Percentiles rank a stretch among this genome's conserved stretches.
These are phyloP conservation scores for Invenusta paracnida DNA, from an alignment of 2,888 invertebrate species.

Conservation along the genomic window DNA sequence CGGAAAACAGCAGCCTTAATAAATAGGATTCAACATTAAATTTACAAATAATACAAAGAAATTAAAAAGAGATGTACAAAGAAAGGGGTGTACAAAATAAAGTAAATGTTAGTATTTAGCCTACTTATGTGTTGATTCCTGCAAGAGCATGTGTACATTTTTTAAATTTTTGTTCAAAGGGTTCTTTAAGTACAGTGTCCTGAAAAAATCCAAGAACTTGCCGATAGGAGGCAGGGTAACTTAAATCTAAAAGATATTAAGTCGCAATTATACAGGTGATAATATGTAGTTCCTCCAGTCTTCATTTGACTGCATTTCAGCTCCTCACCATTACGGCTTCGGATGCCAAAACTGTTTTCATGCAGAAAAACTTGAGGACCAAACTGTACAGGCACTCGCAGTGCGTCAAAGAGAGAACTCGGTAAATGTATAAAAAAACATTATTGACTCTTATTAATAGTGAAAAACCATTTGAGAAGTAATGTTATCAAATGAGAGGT, in stretches of 20 bases:
- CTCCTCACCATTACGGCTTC: neutral
- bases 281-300: neutral
- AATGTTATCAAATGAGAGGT: too few relatives aligned
- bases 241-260: neutral
- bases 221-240: neutral
- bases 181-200: neutral
- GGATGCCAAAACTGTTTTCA: neutral
- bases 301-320: neutral
- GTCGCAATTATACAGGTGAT: neutral
- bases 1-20: too few relatives aligned
- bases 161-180: neutral
- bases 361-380: neutral
- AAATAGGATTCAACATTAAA: too few relatives aligned
- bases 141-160: conserved; percentile 5
- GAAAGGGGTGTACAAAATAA: too few relatives aligned
- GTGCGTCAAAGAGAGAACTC: conserved; percentile 9
- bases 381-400: neutral
- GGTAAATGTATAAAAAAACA: neutral
- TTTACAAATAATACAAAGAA: too few relatives aligned
- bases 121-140: too few relatives aligned
- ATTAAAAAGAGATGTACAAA: too few relatives aligned
- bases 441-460: too few relatives aligned
- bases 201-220: conserved; percentile 6
- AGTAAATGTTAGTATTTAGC: too few relatives aligned
- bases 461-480: too few relatives aligned